Evolutionary conservation across 2,797 vertebrate genomes (phyloP).

Genomic region (Atherinosoma microstoma): DNA sequence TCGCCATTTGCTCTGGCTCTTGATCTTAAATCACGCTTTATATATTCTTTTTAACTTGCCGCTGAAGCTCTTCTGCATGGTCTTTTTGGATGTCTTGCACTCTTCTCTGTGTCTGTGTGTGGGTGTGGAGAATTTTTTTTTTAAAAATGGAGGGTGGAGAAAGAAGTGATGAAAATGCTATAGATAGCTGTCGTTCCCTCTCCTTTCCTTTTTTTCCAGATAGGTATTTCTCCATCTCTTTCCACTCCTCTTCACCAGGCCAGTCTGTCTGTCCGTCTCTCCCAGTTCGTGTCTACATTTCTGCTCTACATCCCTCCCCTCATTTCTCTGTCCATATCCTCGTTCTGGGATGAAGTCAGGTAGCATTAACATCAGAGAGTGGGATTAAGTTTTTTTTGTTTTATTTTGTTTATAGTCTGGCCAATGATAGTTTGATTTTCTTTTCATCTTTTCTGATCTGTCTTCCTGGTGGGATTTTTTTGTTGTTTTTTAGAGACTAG

Average conservation of each 20-base stretch:
- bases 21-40: slow-evolving; percentile 55
- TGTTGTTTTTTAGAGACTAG: slow-evolving; percentile 43
- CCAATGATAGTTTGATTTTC: slow-evolving; percentile 25
- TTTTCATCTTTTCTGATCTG: slow-evolving; percentile 49
- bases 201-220: slow-evolving; percentile 41
- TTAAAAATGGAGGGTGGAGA: slow-evolving; percentile 50
- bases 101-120: slow-evolving; percentile 67
- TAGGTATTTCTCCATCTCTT: slow-evolving; percentile 60
- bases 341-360: slow-evolving; percentile 58
- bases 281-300: slow-evolving; percentile 61
- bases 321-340: slow-evolving; percentile 62
- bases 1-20: slow-evolving; percentile 72
- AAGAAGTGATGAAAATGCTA: slow-evolving; percentile 62
- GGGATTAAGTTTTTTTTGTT: slow-evolving; percentile 39
- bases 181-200: slow-evolving; percentile 58
- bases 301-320: slow-evolving; percentile 54
- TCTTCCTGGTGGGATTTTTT: slow-evolving; percentile 54
- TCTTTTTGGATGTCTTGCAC: slow-evolving; percentile 64
- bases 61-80: slow-evolving; percentile 74
- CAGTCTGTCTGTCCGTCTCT: slow-evolving; percentile 71
- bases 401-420: slow-evolving; percentile 46
- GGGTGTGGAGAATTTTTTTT: slow-evolving; percentile 64
- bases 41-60: slow-evolving; percentile 44
- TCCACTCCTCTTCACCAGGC: slow-evolving; percentile 65
- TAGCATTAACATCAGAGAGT: slow-evolving; percentile 40